Evolutionary conservation across 1,140 invertebrate species (phyloP).

Genomic region (Drosophila seguyi): DNA sequence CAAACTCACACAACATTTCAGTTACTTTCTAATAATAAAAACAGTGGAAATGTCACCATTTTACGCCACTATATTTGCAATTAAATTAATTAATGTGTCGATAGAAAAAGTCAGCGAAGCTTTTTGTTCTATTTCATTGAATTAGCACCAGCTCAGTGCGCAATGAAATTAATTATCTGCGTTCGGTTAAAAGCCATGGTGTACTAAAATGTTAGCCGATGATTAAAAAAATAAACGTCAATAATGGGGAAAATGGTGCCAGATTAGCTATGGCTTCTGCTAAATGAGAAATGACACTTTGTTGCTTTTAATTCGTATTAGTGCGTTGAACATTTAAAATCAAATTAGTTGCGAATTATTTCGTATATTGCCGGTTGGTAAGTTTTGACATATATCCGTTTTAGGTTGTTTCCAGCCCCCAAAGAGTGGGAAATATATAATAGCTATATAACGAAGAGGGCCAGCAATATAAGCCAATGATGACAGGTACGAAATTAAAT

Average conservation of each 20-base stretch:
- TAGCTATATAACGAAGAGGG: neutral
- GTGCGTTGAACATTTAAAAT: slow-evolving; percentile 29
- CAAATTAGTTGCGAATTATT: slow-evolving; percentile 45
- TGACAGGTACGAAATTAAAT: slow-evolving; percentile 35
- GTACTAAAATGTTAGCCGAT: slow-evolving; percentile 17
- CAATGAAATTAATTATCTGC: slow-evolving; percentile 59
- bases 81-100: slow-evolving; percentile 59
- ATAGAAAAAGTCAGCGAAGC: slow-evolving; percentile 39
- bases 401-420: slow-evolving; percentile 1
- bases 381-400: slow-evolving; percentile 1
- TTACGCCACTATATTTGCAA: slow-evolving; percentile 34
- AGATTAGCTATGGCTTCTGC: slow-evolving; percentile 38
- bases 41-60: slow-evolving; percentile 38
- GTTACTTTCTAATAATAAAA: slow-evolving; percentile 15
- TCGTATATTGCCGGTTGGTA: neutral
- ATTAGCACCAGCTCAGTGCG: slow-evolving; percentile 44
- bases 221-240: slow-evolving; percentile 15
- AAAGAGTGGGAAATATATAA: neutral
- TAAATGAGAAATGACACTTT: slow-evolving; percentile 38
- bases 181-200: slow-evolving; percentile 29
- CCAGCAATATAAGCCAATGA: neutral
- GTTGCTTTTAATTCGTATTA: slow-evolving; percentile 32
- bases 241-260: slow-evolving; percentile 15
- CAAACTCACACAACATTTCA: slow-evolving; percentile 25
- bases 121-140: slow-evolving; percentile 55